Percentiles rank a stretch among this genome's conserved stretches.
Conservation (phyloP, 2,113 vertebrate genomes). For the Rhinolophus ferrumequinum region DNA sequence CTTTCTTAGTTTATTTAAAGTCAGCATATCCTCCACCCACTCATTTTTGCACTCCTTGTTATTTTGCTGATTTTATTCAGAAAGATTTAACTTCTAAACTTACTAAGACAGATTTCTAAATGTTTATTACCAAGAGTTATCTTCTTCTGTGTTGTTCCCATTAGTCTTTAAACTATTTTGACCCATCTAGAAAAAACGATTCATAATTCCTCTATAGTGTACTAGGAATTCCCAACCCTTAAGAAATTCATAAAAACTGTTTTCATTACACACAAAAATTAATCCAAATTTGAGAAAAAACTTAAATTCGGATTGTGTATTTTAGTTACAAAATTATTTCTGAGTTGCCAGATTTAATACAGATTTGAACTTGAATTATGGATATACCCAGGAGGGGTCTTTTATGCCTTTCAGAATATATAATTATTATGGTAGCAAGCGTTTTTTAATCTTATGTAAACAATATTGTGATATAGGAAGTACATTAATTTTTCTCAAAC, state of each 20-base stretch:
- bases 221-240: background rate
- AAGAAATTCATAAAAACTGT: background rate
- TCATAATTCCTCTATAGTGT: background rate
- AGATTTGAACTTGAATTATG: conserved; percentile 8
- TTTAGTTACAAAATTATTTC: conserved; percentile 13
- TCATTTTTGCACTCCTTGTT: background rate
- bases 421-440: background rate
- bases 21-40: background rate
- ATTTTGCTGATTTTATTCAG: background rate
- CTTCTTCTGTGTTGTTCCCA: background rate
- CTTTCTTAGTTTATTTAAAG: conserved; percentile 20
- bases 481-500: background rate
- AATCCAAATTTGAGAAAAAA: background rate
- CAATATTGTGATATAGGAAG: conserved; percentile 24
- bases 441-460: background rate
- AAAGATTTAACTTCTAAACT: conserved; percentile 44
- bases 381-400: background rate
- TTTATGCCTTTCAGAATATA: background rate
- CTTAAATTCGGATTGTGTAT: background rate
- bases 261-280: background rate
- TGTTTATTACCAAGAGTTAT: background rate
- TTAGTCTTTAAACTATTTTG: conserved; percentile 42
- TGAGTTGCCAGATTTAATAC: background rate
- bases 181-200: background rate
- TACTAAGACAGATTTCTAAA: background rate